phyloP scores from a whole-genome alignment of 2,797 vertebrate species.

The Falco naumanni region DNA sequence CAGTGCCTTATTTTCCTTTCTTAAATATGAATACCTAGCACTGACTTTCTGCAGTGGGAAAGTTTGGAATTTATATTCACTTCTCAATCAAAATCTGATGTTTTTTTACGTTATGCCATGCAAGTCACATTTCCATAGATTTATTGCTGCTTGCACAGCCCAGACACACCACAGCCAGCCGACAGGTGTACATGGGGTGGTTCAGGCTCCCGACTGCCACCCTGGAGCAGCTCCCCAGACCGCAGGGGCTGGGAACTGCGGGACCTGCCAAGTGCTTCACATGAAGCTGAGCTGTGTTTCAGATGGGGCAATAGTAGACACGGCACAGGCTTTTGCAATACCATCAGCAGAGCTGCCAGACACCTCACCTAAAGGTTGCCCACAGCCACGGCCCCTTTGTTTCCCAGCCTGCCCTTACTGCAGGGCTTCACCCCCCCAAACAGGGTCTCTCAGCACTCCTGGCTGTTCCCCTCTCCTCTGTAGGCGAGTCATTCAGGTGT shows the following conservation, averaged over 20 bases:
- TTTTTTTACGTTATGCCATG: neutral
- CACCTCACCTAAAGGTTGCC: neutral
- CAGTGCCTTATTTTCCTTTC: neutral
- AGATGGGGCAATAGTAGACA: neutral
- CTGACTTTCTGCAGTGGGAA: neutral
- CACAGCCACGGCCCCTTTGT: neutral
- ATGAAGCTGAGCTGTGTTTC: neutral
- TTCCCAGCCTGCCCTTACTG: neutral
- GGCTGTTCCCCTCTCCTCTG: neutral
- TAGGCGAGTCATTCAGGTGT: neutral
- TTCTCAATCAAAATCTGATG: slow-evolving; percentile 31
- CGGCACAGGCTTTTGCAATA: neutral
- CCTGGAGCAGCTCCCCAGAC: neutral
- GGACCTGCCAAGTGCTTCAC: rapidly evolving
- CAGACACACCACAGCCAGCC: neutral
- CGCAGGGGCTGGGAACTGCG: neutral
- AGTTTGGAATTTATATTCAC: slow-evolving; percentile 20
- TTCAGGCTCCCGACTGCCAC: neutral
- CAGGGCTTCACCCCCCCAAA: rapidly evolving
- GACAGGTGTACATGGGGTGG: rapidly evolving
- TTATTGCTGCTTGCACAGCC: neutral
- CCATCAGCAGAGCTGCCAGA: rapidly evolving
- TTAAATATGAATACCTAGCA: neutral
- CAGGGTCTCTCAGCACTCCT: neutral
- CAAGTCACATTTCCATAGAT: neutral